phyloP scores from a whole-genome alignment of 2,113 vertebrate species.

The Danio rerio region DNA sequence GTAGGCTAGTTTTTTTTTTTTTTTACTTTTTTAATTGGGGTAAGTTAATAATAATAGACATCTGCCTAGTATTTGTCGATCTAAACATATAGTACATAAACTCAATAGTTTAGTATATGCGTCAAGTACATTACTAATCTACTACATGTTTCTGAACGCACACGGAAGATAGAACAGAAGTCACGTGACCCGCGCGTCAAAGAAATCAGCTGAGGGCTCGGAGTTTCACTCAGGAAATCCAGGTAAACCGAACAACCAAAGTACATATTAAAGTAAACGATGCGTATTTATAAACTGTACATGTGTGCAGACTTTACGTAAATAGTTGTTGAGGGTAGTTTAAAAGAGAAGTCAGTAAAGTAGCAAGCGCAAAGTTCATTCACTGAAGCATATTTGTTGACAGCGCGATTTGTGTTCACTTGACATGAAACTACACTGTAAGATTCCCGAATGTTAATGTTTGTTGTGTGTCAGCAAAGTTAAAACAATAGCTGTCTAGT shows the following conservation, averaged over 20 bases:
- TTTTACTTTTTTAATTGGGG: no score
- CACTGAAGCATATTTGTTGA: neutral
- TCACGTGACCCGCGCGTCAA: constrained; percentile 43
- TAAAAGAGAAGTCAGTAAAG: no score
- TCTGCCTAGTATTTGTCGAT: no score
- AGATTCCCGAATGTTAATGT: neutral
- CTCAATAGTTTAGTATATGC: no score
- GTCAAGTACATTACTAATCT: no score
- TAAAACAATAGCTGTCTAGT: neutral
- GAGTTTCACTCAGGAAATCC: constrained; percentile 9
- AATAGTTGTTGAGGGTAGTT: no score
- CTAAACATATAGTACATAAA: no score
- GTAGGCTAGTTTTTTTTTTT: no score
- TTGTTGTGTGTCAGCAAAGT: neutral
- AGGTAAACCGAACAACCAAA: constrained; percentile 36
- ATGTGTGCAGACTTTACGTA: neutral
- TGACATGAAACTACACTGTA: no score
- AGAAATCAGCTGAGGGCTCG: constrained; percentile 40
- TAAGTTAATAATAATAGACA: no score
- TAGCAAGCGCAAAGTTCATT: neutral
- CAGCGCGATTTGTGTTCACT: neutral
- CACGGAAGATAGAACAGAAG: neutral
- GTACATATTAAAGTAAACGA: neutral
- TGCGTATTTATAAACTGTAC: neutral
- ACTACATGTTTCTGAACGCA: neutral